phyloP scores from a whole-genome alignment of 2,797 vertebrate genomes.

The Valencia hispanica region DNA sequence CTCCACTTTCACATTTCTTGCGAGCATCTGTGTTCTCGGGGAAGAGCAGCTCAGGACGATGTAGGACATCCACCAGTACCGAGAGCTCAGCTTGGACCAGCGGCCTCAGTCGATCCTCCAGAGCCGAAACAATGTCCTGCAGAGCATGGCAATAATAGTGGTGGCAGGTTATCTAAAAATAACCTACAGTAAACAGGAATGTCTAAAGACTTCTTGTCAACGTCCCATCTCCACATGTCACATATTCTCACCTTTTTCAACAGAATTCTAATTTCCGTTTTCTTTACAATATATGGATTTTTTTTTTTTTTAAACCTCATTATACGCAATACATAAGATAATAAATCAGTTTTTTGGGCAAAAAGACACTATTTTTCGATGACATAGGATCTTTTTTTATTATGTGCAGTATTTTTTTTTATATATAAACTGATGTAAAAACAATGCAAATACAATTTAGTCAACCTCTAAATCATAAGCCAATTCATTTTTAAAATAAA shows the following conservation, averaged over 20 bases:
- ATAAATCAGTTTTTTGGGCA: too few relatives aligned
- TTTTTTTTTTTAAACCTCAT: background rate
- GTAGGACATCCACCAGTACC: constrained; percentile 95
- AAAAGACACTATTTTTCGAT: too few relatives aligned
- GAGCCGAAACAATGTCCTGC: constrained; percentile 95
- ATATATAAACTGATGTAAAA: background rate
- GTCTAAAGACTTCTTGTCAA: background rate
- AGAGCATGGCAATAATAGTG: background rate
- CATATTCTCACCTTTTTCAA: background rate
- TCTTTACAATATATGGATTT: background rate
- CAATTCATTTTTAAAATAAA: background rate
- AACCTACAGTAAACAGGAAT: background rate
- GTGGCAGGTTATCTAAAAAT: background rate
- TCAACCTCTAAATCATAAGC: background rate
- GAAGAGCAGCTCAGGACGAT: constrained; percentile 96
- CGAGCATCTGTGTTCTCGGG: constrained; percentile 97
- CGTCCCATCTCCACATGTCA: background rate
- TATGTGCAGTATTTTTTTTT: background rate
- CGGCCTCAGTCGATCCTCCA: constrained; percentile 94
- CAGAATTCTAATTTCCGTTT: background rate
- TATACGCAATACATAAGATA: background rate
- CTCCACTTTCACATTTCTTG: constrained; percentile 96
- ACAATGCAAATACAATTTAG: background rate
- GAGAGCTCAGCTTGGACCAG: constrained; percentile 97
- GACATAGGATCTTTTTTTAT: background rate